Evolutionary conservation across 2,888 invertebrate species (phyloP).

Genomic region (Agrochola lota): DNA sequence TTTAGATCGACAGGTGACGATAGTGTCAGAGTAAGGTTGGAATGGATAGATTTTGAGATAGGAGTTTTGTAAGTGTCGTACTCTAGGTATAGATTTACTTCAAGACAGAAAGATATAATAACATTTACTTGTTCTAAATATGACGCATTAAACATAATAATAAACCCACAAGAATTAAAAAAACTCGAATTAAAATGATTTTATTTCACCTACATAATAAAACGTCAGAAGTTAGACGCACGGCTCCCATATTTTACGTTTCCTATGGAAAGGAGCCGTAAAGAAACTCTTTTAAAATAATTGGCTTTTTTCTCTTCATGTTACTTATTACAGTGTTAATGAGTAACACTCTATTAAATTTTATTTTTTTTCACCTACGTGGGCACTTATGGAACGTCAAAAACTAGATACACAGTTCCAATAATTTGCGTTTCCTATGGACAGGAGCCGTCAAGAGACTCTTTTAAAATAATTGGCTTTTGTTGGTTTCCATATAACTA

Average conservation of each 20-base stretch:
- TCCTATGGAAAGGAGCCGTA: neutral
- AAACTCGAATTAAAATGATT: no score
- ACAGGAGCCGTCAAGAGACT: neutral
- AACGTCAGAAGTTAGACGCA: neutral
- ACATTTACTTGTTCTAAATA: no score
- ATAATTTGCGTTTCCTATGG: neutral
- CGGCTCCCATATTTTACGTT: neutral
- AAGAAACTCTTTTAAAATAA: neutral
- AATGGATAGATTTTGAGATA: constrained; percentile 8
- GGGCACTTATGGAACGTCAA: neutral
- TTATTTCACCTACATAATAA: neutral
- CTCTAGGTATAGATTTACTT: no score
- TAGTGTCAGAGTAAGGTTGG: constrained; percentile 18
- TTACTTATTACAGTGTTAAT: neutral
- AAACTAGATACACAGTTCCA: no score
- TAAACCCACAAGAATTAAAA: no score
- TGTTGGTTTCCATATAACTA: neutral
- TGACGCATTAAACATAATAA: no score
- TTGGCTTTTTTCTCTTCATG: neutral
- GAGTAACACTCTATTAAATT: no score
- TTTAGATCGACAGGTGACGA: constrained; percentile 21
- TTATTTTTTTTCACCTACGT: no score
- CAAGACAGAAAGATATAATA: no score
- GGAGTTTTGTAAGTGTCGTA: neutral
- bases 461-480: neutral